A percentile compares a stretch with the other conserved stretches of the same genome.
phyloP scores from a whole-genome alignment of 1,140 invertebrate genomes.

The Nixonia krombeini region DNA sequence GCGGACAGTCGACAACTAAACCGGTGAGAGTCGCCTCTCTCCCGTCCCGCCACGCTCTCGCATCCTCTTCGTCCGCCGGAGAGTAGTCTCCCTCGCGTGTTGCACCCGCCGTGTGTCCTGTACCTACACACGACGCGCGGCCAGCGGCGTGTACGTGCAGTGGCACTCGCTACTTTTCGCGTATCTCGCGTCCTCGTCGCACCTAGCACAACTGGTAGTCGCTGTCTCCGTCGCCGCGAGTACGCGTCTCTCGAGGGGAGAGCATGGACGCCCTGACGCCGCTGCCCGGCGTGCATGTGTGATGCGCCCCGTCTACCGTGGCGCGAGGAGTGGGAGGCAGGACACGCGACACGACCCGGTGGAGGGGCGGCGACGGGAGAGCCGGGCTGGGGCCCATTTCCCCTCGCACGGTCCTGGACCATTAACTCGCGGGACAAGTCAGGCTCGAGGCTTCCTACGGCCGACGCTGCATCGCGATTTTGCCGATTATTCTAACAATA shows the following conservation, averaged over 20 bases:
- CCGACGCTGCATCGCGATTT: constrained; percentile 26
- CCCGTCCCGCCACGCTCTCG: constrained; percentile 45
- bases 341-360: constrained; percentile 65
- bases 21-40: constrained; percentile 60
- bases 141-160: constrained; percentile 28
- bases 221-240: too few species aligned
- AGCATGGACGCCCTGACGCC: constrained; percentile 48
- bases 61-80: not conserved
- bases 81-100: constrained; percentile 21
- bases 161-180: constrained; percentile 41
- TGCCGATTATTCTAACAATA: too few species aligned
- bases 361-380: constrained; percentile 50
- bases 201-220: too few species aligned
- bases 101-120: not conserved
- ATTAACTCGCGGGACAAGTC: constrained; percentile 30
- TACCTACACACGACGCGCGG: constrained; percentile 8
- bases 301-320: constrained; percentile 19
- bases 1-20: constrained; percentile 63
- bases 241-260: constrained; percentile 27
- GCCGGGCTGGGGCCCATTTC: not conserved
- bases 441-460: constrained; percentile 24
- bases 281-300: constrained; percentile 11
- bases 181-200: constrained; percentile 16
- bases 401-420: constrained; percentile 13
- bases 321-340: constrained; percentile 64